Conservation (phyloP, 2,113 vertebrate genomes). For the Noctilio leporinus region DNA sequence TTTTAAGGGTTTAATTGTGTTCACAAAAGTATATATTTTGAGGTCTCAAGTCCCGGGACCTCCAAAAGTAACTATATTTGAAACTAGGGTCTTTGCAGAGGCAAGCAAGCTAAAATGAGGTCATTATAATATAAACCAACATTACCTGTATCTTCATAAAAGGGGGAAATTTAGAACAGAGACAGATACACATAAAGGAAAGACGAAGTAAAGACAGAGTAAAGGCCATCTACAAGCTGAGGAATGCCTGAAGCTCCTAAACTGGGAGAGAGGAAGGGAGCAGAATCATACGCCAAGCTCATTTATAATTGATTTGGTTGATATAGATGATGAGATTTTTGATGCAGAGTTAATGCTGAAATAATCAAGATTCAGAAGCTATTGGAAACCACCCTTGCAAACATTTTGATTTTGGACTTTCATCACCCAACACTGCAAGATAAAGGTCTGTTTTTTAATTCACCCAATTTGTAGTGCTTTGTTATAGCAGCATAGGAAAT, state of each 20-base stretch:
- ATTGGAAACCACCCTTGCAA: not conserved
- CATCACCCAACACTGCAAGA: not conserved
- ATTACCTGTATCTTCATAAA: not conserved
- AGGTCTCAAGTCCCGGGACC: not conserved
- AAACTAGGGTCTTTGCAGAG: not conserved
- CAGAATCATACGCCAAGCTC: not conserved
- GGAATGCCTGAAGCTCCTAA: not conserved
- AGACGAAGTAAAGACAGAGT: not conserved
- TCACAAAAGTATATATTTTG: not conserved
- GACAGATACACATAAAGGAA: not conserved
- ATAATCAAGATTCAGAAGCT: not conserved
- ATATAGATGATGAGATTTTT: not conserved
- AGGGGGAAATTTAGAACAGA: not conserved
- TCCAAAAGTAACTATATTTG: not conserved
- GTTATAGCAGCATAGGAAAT: not conserved
- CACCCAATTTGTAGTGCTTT: not conserved
- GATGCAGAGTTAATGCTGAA: not conserved
- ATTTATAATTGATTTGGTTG: not conserved
- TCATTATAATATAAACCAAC: not conserved
- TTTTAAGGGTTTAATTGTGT: not conserved
- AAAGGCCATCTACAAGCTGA: not conserved
- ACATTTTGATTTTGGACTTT: not conserved
- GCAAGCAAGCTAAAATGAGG: not conserved
- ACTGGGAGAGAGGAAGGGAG: not conserved
- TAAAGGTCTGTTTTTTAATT: not conserved